phyloP scores from a whole-genome alignment of 2,113 vertebrate genomes.

The Tragelaphus imberbis region DNA sequence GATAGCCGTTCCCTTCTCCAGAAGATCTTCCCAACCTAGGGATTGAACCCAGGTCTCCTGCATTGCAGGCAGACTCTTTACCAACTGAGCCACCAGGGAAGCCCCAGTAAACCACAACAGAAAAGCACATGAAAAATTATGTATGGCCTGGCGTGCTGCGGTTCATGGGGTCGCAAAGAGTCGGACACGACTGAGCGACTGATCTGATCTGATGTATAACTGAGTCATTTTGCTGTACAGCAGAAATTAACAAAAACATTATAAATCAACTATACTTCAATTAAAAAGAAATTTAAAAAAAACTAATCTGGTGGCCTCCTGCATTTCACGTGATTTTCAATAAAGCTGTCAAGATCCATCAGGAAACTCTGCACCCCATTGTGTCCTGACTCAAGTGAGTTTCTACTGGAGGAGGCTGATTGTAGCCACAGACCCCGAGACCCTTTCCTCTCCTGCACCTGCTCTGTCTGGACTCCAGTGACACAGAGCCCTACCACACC shows the following conservation, averaged over 20 bases:
- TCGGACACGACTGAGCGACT: no score
- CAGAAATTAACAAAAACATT: background rate
- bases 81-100: background rate
- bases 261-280: background rate
- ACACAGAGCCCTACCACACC: rapidly evolving
- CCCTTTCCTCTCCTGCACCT: no score
- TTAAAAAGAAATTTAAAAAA: background rate
- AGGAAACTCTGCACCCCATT: background rate
- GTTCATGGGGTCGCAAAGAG: no score
- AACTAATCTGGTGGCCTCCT: rapidly evolving
- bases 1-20: background rate
- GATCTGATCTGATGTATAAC: no score
- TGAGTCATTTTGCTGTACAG: background rate
- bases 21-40: background rate
- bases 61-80: background rate
- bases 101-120: rapidly evolving
- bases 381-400: background rate
- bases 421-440: background rate
- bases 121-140: background rate
- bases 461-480: background rate
- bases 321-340: background rate
- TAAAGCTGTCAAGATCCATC: background rate
- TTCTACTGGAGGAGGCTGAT: rapidly evolving
- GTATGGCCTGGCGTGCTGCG: no score
- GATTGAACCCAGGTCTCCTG: background rate